These are phyloP conservation scores for Cheilinus undulatus DNA, from an alignment of 2,113 vertebrate genomes.

Conservation along the genomic window DNA sequence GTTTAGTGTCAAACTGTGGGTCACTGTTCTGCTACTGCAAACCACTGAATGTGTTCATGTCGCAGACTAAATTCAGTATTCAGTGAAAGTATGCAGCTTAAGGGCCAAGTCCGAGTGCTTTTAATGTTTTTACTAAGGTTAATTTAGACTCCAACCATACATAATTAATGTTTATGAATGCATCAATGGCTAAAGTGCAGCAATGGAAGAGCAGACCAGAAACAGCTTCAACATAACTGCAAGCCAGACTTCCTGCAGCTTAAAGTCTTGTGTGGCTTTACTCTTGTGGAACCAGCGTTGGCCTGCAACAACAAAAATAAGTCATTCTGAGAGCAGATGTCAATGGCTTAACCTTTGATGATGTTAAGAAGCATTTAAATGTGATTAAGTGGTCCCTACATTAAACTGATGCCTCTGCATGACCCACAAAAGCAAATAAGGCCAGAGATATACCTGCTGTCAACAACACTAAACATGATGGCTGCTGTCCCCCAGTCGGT, in stretches of 20 bases:
- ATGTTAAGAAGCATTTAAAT: too few relatives aligned
- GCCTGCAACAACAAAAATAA: background rate
- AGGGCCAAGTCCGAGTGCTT: background rate
- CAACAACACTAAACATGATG: too few relatives aligned
- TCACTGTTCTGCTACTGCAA: background rate
- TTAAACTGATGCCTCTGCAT: background rate
- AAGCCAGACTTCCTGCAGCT: background rate
- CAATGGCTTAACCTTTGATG: background rate
- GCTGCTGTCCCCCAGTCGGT: too few relatives aligned
- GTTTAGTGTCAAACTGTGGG: constrained; percentile 42
- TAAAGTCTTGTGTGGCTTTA: background rate
- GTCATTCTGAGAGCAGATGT: too few relatives aligned
- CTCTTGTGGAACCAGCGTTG: background rate
- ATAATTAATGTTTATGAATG: background rate
- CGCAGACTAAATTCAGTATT: background rate
- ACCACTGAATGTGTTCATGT: background rate
- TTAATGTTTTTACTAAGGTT: background rate
- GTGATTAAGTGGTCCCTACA: background rate
- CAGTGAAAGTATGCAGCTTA: background rate
- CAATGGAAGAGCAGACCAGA: background rate
- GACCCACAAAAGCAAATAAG: background rate
- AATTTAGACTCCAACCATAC: background rate
- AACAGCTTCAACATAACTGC: background rate
- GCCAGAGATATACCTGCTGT: too few relatives aligned
- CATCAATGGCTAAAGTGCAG: background rate